Conservation (phyloP, 2,888 invertebrate genomes). For the Busseola fusca region DNA sequence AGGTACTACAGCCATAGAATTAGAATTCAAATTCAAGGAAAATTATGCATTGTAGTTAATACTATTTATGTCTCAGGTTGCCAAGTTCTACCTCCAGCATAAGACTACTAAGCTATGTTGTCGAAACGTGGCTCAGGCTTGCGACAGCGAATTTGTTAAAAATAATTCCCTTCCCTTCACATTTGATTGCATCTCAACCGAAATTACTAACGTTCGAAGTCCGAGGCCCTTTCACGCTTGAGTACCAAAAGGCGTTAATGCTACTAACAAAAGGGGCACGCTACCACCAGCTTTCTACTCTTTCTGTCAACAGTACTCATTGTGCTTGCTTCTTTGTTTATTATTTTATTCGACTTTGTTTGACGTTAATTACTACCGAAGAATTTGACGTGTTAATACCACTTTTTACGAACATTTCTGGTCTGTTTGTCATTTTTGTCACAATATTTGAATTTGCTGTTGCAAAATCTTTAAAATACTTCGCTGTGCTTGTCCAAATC, state of each 20-base stretch:
- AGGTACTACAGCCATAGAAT: neutral
- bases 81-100: neutral
- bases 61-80: neutral
- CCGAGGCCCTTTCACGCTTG: conserved; percentile 76
- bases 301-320: conserved; percentile 69
- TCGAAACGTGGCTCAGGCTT: conserved; percentile 21
- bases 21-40: conserved; percentile 14
- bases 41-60: neutral
- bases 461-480: neutral
- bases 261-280: conserved; percentile 79
- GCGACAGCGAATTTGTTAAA: conserved; percentile 21
- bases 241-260: conserved; percentile 77
- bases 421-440: neutral
- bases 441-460: neutral
- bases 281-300: conserved; percentile 79
- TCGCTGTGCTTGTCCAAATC: neutral
- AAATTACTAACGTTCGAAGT: conserved; percentile 59
- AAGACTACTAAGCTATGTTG: neutral
- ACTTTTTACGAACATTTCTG: conserved; percentile 14
- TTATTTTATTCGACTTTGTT: conserved; percentile 59
- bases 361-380: conserved; percentile 36
- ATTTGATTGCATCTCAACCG: conserved; percentile 60
- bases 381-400: conserved; percentile 28
- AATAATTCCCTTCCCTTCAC: conserved; percentile 46
- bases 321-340: conserved; percentile 65